phyloP scores from a whole-genome alignment of 2,797 vertebrate species.

The Cottoperca gobio region DNA sequence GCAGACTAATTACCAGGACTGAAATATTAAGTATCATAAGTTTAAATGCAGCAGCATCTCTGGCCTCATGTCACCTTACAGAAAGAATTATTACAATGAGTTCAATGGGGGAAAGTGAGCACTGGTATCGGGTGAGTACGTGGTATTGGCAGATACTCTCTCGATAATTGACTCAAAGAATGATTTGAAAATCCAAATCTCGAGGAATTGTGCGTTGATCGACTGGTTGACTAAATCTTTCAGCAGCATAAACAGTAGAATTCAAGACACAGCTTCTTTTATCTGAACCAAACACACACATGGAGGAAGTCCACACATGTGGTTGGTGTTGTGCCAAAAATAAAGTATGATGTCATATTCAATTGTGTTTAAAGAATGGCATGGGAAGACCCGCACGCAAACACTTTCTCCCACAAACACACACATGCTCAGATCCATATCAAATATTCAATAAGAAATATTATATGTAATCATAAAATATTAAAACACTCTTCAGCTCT shows the following conservation, averaged over 20 bases:
- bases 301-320: slow-evolving; percentile 50
- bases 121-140: background rate
- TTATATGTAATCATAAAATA: slow-evolving; percentile 70
- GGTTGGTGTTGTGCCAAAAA: slow-evolving; percentile 48
- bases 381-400: background rate
- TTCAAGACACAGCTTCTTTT: background rate
- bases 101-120: background rate
- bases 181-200: background rate
- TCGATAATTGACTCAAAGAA: too few relatives aligned
- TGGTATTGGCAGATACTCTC: background rate
- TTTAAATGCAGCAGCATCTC: background rate
- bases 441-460: slow-evolving; percentile 67
- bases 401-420: background rate
- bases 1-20: background rate
- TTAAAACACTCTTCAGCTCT: slow-evolving; percentile 58
- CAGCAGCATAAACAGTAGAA: background rate
- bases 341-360: slow-evolving; percentile 63
- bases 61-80: slow-evolving; percentile 6
- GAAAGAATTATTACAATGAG: background rate
- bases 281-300: slow-evolving; percentile 44
- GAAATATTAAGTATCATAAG: too few relatives aligned
- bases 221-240: background rate
- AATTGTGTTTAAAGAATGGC: slow-evolving; percentile 35
- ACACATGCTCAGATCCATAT: slow-evolving; percentile 25
- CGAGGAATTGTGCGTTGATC: background rate